phyloP scores from a whole-genome alignment of 1,140 invertebrate genomes.

The Pissodes strobi region DNA sequence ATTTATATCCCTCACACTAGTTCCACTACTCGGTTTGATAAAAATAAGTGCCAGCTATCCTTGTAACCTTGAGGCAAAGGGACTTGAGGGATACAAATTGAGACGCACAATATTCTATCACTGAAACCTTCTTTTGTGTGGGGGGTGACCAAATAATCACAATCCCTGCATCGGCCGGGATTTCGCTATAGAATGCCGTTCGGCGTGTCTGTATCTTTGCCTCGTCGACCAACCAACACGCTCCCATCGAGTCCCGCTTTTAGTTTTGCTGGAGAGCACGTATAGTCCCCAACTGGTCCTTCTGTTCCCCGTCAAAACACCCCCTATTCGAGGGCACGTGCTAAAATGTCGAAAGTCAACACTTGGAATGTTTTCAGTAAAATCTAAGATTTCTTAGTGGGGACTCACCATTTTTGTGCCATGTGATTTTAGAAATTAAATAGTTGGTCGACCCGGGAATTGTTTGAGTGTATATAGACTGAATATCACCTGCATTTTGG shows the following conservation, averaged over 20 bases:
- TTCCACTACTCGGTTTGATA: too few species aligned
- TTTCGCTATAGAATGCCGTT: conserved; percentile 23
- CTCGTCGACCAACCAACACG: conserved; percentile 22
- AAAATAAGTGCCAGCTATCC: too few species aligned
- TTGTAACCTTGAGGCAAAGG: too few species aligned
- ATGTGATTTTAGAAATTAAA: conserved; percentile 15
- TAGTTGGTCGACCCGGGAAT: background rate
- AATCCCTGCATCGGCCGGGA: conserved; percentile 11
- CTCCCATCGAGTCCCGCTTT: conserved; percentile 22
- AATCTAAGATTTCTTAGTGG: background rate
- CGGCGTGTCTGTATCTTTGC: conserved; percentile 33
- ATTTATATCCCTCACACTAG: too few species aligned
- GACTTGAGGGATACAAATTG: too few species aligned
- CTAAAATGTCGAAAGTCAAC: conserved; percentile 27
- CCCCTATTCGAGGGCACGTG: conserved; percentile 27
- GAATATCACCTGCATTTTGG: background rate
- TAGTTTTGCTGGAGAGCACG: conserved; percentile 22
- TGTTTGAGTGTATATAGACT: background rate
- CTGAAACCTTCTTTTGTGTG: too few species aligned
- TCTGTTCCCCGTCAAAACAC: conserved; percentile 26
- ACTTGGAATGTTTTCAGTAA: background rate
- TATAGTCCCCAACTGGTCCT: conserved; percentile 18
- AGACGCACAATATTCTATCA: too few species aligned
- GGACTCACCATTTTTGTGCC: background rate
- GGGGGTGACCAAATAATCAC: too few species aligned